Evolutionary conservation across 2,797 vertebrate genomes (phyloP).

Genomic region (Crypturellus tataupa): DNA sequence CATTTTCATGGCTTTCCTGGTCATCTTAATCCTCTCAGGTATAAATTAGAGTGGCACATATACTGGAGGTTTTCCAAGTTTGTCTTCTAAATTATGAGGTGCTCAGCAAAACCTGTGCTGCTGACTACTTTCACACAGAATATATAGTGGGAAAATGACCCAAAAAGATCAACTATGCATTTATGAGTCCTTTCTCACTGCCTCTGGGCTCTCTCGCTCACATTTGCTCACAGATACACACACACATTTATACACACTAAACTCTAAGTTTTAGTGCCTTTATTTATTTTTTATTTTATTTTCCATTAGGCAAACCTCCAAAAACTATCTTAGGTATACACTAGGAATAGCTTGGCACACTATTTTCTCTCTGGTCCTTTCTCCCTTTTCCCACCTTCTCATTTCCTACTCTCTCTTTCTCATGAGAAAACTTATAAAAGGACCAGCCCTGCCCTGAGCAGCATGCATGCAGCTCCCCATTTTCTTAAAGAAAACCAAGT

Average conservation of each 20-base stretch:
- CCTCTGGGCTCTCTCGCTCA: background rate
- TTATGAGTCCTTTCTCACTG: background rate
- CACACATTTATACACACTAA: background rate
- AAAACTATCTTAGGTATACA: background rate
- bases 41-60: constrained; percentile 72
- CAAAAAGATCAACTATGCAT: background rate
- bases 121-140: constrained; percentile 2
- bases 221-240: background rate
- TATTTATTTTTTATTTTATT: background rate
- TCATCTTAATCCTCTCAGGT: constrained; percentile 54
- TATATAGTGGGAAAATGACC: background rate
- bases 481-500: background rate
- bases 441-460: background rate
- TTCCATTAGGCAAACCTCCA: background rate
- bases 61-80: constrained; percentile 42
- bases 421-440: background rate
- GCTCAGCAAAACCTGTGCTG: constrained; percentile 5
- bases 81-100: constrained; percentile 58
- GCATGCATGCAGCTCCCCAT: background rate
- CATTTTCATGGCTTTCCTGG: constrained; percentile 59
- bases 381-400: background rate
- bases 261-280: background rate
- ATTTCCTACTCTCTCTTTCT: background rate
- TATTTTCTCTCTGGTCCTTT: background rate
- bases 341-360: background rate